Evolutionary conservation across 2,797 vertebrate species (phyloP).

Genomic region (Falco columbarius): DNA sequence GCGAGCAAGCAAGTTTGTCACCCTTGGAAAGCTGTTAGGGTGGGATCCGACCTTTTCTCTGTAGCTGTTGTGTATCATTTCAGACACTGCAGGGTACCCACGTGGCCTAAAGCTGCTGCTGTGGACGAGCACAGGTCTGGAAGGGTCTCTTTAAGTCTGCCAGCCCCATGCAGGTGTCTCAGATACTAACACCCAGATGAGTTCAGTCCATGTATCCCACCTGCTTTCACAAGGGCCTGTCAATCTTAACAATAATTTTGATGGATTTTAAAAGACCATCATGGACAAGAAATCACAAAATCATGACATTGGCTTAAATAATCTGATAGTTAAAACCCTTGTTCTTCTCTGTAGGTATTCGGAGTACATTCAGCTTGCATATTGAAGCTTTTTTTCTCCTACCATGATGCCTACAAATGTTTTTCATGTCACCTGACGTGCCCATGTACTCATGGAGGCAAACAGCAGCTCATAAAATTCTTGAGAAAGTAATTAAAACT

Average conservation of each 20-base stretch:
- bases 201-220: neutral
- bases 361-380: neutral
- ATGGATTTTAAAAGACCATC: neutral
- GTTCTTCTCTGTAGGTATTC: neutral
- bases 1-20: neutral
- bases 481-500: neutral
- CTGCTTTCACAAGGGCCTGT: neutral
- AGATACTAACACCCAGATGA: neutral
- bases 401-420: neutral
- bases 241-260: neutral
- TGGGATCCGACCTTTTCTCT: neutral
- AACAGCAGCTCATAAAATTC: neutral
- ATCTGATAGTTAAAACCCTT: neutral
- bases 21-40: neutral
- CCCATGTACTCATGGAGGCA: neutral
- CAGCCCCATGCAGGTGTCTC: neutral
- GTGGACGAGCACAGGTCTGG: neutral
- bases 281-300: neutral
- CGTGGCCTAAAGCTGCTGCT: neutral
- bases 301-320: neutral
- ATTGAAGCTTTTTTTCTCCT: neutral
- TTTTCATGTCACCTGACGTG: neutral
- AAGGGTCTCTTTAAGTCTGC: neutral
- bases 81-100: neutral
- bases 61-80: neutral